Percentiles rank a stretch among this genome's conserved stretches.
Conservation (phyloP, 2,113 vertebrate genomes). For the Labrus mixtus region DNA sequence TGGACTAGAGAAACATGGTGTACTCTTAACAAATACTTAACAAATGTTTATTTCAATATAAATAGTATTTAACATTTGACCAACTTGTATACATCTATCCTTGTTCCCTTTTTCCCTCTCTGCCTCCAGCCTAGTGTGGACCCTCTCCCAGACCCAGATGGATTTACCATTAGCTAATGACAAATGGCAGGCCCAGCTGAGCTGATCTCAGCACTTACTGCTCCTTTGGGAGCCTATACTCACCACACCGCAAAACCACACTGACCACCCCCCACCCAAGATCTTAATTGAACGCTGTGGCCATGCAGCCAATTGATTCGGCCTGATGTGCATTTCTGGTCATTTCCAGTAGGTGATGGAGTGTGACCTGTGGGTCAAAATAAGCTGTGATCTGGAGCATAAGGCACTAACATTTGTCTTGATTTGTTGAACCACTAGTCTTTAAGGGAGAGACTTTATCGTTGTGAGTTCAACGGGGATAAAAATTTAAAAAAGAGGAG, state of each 20-base stretch:
- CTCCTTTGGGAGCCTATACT: conserved; percentile 67
- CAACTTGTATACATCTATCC: conserved; percentile 20
- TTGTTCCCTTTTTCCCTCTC: conserved; percentile 42
- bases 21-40: background rate
- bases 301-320: conserved; percentile 76
- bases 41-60: background rate
- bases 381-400: conserved; percentile 46
- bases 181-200: conserved; percentile 72
- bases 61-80: background rate
- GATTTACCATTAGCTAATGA: conserved; percentile 83
- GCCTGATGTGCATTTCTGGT: conserved; percentile 74
- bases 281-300: conserved; percentile 72
- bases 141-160: conserved; percentile 68
- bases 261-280: conserved; percentile 49
- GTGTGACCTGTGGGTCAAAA: conserved; percentile 74
- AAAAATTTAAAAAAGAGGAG: background rate
- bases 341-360: conserved; percentile 74
- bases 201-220: conserved; percentile 81
- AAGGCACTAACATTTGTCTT: conserved; percentile 51
- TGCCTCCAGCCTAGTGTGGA: conserved; percentile 46
- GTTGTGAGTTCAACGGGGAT: conserved; percentile 52
- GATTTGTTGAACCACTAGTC: conserved; percentile 70
- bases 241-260: conserved; percentile 56
- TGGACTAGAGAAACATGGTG: no score
- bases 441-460: conserved; percentile 41